These are phyloP conservation scores for Toxotes lorentzi DNA, from an alignment of 2,797 vertebrate genomes.

Conservation along the genomic window DNA sequence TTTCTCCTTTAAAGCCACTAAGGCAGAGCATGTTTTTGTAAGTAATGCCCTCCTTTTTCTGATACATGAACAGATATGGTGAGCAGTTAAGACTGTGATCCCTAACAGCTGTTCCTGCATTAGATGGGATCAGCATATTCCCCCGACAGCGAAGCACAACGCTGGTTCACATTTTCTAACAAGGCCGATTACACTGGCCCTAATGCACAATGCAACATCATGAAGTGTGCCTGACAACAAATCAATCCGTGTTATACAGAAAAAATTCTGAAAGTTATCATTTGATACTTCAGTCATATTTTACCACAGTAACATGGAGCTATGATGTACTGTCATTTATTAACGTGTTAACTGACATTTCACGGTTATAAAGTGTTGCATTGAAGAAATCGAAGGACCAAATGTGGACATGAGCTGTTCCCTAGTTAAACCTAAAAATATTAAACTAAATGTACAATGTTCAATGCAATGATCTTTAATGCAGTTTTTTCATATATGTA, in stretches of 20 bases:
- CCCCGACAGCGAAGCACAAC: constrained; percentile 63
- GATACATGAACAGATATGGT: constrained; percentile 76
- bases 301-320: neutral
- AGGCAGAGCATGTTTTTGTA: constrained; percentile 71
- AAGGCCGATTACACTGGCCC: constrained; percentile 62
- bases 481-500: too few relatives aligned
- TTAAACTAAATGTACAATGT: too few relatives aligned
- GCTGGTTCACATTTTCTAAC: constrained; percentile 74
- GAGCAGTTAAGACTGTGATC: constrained; percentile 80
- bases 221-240: constrained; percentile 13
- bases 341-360: neutral
- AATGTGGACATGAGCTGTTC: too few relatives aligned
- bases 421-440: too few relatives aligned
- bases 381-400: neutral
- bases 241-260: neutral
- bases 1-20: constrained; percentile 61
- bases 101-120: constrained; percentile 83
- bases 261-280: too few relatives aligned
- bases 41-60: constrained; percentile 69
- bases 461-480: neutral
- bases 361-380: neutral
- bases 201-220: constrained; percentile 37
- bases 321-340: neutral
- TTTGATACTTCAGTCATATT: too few relatives aligned
- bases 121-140: constrained; percentile 82